Conservation (phyloP, 2,888 invertebrate genomes). For the Microplitis manilae region DNA sequence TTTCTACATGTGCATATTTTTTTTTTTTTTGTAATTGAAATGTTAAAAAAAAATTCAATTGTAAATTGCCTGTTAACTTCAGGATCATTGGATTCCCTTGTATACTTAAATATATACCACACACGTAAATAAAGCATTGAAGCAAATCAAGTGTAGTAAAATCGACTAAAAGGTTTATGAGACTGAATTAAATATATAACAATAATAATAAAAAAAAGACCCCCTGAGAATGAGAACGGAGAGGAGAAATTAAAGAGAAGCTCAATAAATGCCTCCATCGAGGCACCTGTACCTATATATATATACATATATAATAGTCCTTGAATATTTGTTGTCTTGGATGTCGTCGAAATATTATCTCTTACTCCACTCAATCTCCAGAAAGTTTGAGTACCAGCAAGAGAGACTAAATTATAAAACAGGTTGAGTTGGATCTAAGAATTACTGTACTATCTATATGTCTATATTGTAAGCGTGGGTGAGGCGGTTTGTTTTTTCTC, state of each 20-base stretch:
- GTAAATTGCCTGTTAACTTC: too few relatives aligned
- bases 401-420: slow-evolving; percentile 62
- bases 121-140: not conserved
- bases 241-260: slow-evolving; percentile 13
- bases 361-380: slow-evolving; percentile 35
- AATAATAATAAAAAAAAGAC: not conserved
- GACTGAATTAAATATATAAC: too few relatives aligned
- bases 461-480: slow-evolving; percentile 64
- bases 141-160: too few relatives aligned
- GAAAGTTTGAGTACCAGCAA: not conserved
- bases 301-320: too few relatives aligned
- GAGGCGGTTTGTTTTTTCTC: slow-evolving; percentile 65
- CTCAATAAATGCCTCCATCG: slow-evolving; percentile 61
- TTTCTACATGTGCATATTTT: too few relatives aligned
- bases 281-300: slow-evolving; percentile 66
- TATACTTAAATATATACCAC: not conserved
- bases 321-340: too few relatives aligned
- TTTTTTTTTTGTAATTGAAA: too few relatives aligned
- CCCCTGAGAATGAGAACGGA: not conserved
- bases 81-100: not conserved
- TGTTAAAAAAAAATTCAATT: too few relatives aligned
- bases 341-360: not conserved
- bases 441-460: slow-evolving; percentile 15
- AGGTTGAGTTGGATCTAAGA: slow-evolving; percentile 63
- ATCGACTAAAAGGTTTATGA: too few relatives aligned